Conservation (phyloP, 2,113 vertebrate species). For the Taxidea taxus region DNA sequence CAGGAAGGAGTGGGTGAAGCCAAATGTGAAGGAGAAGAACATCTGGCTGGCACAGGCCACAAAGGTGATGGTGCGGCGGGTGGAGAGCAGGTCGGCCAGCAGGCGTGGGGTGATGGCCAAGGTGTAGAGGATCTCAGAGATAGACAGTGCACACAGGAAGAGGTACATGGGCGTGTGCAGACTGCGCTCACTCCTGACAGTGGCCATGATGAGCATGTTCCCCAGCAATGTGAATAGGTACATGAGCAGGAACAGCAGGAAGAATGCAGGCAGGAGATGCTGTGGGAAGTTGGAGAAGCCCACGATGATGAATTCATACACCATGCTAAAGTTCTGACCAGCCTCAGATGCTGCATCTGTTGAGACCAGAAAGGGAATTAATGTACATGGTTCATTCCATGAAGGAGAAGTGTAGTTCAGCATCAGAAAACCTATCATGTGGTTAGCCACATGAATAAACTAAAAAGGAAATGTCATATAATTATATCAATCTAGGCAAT, state of each 20-base stretch:
- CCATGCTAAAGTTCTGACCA: not conserved
- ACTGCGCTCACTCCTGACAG: not conserved
- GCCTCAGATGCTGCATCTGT: not conserved
- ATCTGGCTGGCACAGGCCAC: too few species aligned
- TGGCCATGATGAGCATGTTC: not conserved
- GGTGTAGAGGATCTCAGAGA: too few species aligned
- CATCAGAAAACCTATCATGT: not conserved
- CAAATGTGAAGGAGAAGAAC: too few species aligned
- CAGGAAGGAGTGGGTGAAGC: too few species aligned
- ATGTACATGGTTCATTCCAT: not conserved
- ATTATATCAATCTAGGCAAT: not conserved
- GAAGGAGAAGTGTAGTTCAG: not conserved
- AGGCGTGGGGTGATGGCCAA: too few species aligned
- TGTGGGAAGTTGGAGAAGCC: not conserved
- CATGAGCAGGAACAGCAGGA: not conserved
- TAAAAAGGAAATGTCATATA: not conserved
- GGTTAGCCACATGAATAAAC: not conserved
- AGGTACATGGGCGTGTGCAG: too few species aligned
- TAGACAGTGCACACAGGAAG: too few species aligned
- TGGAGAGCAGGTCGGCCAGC: too few species aligned
- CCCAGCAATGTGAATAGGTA: not conserved
- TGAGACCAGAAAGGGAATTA: not conserved
- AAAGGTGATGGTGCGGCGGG: too few species aligned
- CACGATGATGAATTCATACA: not conserved
- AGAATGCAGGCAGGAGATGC: not conserved